Percentiles rank a stretch among this genome's conserved stretches.
Evolutionary conservation across 1,140 invertebrate species (phyloP).

Genomic region (Glossosoma conforme): DNA sequence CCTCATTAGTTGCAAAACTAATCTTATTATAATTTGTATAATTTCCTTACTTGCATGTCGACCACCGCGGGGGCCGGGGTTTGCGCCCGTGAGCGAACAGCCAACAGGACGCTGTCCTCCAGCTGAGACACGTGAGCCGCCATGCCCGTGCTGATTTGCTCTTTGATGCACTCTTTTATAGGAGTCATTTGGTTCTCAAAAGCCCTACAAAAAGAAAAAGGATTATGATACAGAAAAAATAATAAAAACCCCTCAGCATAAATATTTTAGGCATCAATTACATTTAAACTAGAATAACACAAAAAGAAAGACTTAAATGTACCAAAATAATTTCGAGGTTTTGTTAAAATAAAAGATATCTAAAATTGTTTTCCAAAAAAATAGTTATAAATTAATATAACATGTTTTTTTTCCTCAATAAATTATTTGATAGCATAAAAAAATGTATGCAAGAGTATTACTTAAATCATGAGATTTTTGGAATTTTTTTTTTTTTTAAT

Average conservation of each 20-base stretch:
- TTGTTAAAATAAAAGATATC: neutral
- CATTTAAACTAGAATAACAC: neutral
- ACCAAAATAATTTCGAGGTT: neutral
- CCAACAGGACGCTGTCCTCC: conserved; percentile 53
- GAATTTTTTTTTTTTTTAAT: too few relatives aligned
- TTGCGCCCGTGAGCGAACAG: conserved; percentile 62
- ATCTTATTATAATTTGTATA: neutral
- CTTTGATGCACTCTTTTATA: conserved; percentile 44
- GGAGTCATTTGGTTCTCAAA: conserved; percentile 27
- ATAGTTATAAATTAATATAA: too few relatives aligned
- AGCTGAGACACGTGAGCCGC: conserved; percentile 55
- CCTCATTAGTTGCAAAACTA: neutral
- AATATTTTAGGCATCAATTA: too few relatives aligned
- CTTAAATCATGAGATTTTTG: too few relatives aligned
- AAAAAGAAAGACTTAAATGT: neutral
- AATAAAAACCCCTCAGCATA: too few relatives aligned
- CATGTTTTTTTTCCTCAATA: too few relatives aligned
- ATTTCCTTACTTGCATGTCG: conserved; percentile 50
- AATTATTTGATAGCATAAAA: too few relatives aligned
- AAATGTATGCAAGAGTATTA: too few relatives aligned
- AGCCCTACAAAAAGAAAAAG: conserved; percentile 15
- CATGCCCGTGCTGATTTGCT: conserved; percentile 55
- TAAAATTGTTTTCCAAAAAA: too few relatives aligned
- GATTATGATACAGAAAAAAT: too few relatives aligned
- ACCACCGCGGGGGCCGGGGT: conserved; percentile 58